Evolutionary conservation across 2,888 invertebrate genomes (phyloP).

Genomic region (Drosophila cognata): DNA sequence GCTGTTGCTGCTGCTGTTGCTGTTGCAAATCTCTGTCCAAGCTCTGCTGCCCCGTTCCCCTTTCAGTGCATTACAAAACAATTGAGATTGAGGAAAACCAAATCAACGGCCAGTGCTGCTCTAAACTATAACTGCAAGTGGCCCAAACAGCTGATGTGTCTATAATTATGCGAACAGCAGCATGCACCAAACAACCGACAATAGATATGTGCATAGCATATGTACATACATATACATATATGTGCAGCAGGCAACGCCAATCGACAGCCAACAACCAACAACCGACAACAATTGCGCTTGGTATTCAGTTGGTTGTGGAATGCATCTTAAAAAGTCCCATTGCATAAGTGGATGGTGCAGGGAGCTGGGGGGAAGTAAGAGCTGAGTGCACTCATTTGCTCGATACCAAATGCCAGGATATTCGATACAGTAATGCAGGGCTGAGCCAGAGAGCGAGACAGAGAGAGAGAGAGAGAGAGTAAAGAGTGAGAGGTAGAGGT

Average conservation of each 20-base stretch:
- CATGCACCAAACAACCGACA: conserved; percentile 25
- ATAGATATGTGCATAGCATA: conserved; percentile 7
- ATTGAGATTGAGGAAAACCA: conserved; percentile 74
- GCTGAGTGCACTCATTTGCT: conserved; percentile 22
- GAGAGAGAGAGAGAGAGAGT: neutral
- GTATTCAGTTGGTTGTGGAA: conserved; percentile 55
- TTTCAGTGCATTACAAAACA: conserved; percentile 71
- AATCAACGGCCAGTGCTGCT: conserved; percentile 49
- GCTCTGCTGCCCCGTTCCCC: neutral
- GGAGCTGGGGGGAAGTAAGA: neutral
- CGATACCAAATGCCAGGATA: conserved; percentile 62
- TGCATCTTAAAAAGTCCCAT: conserved; percentile 43
- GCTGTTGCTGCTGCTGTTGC: conserved; percentile 8
- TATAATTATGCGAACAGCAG: conserved; percentile 68
- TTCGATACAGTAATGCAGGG: conserved; percentile 70
- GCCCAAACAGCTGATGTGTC: conserved; percentile 77
- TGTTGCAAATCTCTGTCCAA: neutral
- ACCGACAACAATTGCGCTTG: conserved; percentile 34
- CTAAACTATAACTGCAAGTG: conserved; percentile 44
- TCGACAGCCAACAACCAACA: conserved; percentile 16
- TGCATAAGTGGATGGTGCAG: conserved; percentile 44
- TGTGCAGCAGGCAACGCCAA: conserved; percentile 21
- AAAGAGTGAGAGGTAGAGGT: neutral
- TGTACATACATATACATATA: neutral
- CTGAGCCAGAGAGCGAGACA: neutral